A percentile compares a stretch with the other conserved stretches of the same genome.
These are phyloP conservation scores for Calephelis virginiensis DNA, from an alignment of 1,140 invertebrate species.

Conservation along the genomic window DNA sequence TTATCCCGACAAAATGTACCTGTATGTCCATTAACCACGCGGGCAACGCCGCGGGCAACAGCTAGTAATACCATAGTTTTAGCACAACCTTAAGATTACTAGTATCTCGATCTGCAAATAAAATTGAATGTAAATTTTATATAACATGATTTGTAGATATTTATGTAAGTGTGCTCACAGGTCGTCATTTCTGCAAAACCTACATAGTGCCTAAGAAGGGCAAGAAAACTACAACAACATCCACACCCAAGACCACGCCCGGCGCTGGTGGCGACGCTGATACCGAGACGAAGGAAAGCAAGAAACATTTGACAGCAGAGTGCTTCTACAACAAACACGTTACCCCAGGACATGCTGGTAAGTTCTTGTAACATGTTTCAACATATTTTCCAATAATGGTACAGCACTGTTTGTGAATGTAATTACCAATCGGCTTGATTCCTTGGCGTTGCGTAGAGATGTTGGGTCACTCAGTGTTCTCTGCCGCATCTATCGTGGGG, in stretches of 20 bases:
- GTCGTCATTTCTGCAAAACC: constrained; percentile 67
- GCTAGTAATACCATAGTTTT: too few relatives aligned
- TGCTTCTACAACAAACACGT: constrained; percentile 66
- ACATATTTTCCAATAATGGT: not conserved
- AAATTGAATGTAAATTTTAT: too few relatives aligned
- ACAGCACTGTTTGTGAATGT: too few relatives aligned
- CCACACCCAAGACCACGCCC: constrained; percentile 33
- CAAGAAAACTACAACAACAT: constrained; percentile 44
- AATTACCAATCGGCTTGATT: too few relatives aligned
- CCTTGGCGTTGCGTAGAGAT: too few relatives aligned
- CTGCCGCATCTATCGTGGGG: too few relatives aligned
- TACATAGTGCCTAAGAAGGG: constrained; percentile 50
- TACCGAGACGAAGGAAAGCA: constrained; percentile 49
- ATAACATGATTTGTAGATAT: not conserved
- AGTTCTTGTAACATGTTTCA: constrained; percentile 15
- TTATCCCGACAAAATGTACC: too few relatives aligned
- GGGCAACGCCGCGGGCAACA: too few relatives aligned
- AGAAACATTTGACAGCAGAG: constrained; percentile 58
- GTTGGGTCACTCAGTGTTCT: too few relatives aligned
- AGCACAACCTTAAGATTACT: too few relatives aligned
- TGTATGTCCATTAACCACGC: too few relatives aligned
- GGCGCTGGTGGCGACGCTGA: constrained; percentile 44
- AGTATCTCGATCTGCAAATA: too few relatives aligned
- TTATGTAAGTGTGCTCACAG: constrained; percentile 30
- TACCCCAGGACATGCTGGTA: constrained; percentile 66